These are phyloP conservation scores for Eleginops maclovinus DNA, from an alignment of 2,113 vertebrate species.

Conservation along the genomic window DNA sequence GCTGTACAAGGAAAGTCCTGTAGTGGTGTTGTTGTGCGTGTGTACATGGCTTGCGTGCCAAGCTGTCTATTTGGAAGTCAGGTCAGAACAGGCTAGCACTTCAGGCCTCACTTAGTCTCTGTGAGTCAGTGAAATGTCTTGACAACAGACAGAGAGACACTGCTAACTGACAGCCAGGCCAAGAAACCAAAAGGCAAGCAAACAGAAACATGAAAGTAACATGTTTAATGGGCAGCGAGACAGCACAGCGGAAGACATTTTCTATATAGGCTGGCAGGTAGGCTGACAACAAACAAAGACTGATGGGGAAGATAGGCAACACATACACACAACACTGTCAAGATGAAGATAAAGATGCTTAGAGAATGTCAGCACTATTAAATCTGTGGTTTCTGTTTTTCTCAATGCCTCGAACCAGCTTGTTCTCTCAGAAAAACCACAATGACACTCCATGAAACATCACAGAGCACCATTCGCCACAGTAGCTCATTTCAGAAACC, in stretches of 20 bases:
- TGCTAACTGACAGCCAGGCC: slow-evolving; percentile 52
- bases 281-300: background rate
- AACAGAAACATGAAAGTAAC: slow-evolving; percentile 42
- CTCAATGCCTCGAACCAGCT: background rate
- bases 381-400: slow-evolving; percentile 46
- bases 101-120: slow-evolving; percentile 69
- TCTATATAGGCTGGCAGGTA: background rate
- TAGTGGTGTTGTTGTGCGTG: slow-evolving; percentile 60
- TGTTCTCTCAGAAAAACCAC: slow-evolving; percentile 49
- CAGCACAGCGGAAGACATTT: background rate
- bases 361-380: slow-evolving; percentile 44
- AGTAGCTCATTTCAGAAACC: slow-evolving; percentile 48
- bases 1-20: slow-evolving; percentile 75
- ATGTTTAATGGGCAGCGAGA: background rate
- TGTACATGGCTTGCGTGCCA: slow-evolving; percentile 62
- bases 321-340: background rate
- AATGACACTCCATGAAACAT: slow-evolving; percentile 37
- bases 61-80: slow-evolving; percentile 77
- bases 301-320: background rate
- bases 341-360: slow-evolving; percentile 38
- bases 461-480: slow-evolving; percentile 35
- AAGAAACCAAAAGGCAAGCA: slow-evolving; percentile 30
- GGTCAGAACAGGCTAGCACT: slow-evolving; percentile 76
- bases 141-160: slow-evolving; percentile 57
- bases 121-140: slow-evolving; percentile 71